phyloP scores from a whole-genome alignment of 2,113 vertebrate genomes.

The Coptodon rendalli region DNA sequence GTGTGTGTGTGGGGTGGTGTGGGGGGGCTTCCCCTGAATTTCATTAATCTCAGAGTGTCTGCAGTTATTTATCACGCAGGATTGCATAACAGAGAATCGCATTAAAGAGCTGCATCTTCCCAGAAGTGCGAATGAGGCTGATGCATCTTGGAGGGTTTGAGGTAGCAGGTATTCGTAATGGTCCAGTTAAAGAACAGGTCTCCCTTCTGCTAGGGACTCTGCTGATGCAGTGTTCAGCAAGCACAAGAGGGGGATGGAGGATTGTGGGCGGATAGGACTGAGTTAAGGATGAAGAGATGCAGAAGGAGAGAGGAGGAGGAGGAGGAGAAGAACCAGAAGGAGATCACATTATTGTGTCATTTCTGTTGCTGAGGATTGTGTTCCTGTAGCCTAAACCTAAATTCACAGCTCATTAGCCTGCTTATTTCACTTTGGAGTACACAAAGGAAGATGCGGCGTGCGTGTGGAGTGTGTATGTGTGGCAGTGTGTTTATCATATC shows the following conservation, averaged over 20 bases:
- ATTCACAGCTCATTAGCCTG: constrained; percentile 32
- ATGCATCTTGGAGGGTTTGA: neutral
- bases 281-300: constrained; percentile 35
- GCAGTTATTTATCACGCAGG: constrained; percentile 46
- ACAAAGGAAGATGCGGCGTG: neutral
- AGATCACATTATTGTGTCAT: constrained; percentile 30
- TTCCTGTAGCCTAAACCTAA: constrained; percentile 1
- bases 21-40: constrained; percentile 46
- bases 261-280: constrained; percentile 27
- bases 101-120: constrained; percentile 25
- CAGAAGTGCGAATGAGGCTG: constrained; percentile 22
- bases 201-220: constrained; percentile 35
- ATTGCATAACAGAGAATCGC: constrained; percentile 43
- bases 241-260: neutral
- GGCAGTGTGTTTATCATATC: neutral
- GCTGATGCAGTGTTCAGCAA: constrained; percentile 36
- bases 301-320: neutral
- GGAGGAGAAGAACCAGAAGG: constrained; percentile 18
- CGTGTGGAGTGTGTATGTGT: neutral
- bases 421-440: constrained; percentile 15
- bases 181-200: constrained; percentile 49
- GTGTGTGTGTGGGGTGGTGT: neutral
- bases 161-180: constrained; percentile 29
- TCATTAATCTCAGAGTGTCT: constrained; percentile 39
- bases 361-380: constrained; percentile 20